Percentiles rank a stretch among this genome's conserved stretches.
These are phyloP conservation scores for Oscheius sp. DNA, from an alignment of 2,888 invertebrate species.

Conservation along the genomic window DNA sequence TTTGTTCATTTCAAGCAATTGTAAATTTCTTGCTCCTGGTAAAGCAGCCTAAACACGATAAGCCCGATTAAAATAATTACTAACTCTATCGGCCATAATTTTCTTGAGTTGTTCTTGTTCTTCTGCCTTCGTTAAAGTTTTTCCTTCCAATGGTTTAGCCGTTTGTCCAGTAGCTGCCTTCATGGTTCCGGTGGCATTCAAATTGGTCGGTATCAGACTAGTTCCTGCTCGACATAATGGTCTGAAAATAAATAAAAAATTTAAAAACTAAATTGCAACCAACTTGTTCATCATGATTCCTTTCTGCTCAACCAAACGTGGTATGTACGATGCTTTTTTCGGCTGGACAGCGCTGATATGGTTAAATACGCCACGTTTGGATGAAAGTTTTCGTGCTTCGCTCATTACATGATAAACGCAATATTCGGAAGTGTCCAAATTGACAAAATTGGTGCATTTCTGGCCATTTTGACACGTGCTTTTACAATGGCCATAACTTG, in stretches of 20 bases:
- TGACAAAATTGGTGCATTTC: constrained; percentile 65
- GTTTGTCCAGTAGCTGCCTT: constrained; percentile 38
- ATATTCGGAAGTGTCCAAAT: constrained; percentile 58
- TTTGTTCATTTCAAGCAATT: not conserved
- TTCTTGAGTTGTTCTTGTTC: constrained; percentile 43
- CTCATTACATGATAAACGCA: constrained; percentile 67
- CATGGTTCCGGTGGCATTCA: constrained; percentile 42
- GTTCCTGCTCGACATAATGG: not conserved
- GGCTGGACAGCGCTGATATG: constrained; percentile 9
- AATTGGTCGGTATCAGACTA: not conserved
- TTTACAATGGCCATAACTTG: constrained; percentile 66
- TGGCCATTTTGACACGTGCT: constrained; percentile 57
- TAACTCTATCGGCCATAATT: constrained; percentile 41
- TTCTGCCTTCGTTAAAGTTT: constrained; percentile 45
- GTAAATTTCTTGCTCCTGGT: constrained; percentile 25
- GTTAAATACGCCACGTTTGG: constrained; percentile 46
- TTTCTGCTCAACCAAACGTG: not conserved
- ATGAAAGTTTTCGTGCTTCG: constrained; percentile 48
- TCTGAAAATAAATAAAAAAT: not conserved
- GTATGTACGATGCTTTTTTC: not conserved
- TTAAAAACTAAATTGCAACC: not conserved
- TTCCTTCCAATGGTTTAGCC: constrained; percentile 37
- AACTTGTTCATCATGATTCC: constrained; percentile 19
- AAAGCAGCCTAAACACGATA: constrained; percentile 14
- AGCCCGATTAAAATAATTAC: not conserved